Evolutionary conservation across 2,888 invertebrate genomes (phyloP).

Genomic region (Macaria notata): DNA sequence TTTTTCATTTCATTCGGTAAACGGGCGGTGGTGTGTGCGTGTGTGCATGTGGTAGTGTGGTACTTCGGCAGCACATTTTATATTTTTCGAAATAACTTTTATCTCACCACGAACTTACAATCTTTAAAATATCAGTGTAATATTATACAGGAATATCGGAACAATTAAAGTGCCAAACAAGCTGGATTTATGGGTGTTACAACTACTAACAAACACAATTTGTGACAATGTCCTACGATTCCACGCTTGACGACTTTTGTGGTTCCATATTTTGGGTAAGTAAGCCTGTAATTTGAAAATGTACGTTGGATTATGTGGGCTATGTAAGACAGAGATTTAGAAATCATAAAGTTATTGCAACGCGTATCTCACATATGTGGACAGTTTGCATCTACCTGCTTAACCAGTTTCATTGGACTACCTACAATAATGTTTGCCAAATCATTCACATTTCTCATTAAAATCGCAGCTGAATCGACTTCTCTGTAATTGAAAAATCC

Average conservation of each 20-base stretch:
- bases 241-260: slow-evolving; percentile 89
- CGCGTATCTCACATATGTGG: not conserved
- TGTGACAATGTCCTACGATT: slow-evolving; percentile 79
- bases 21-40: slow-evolving; percentile 20
- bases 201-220: slow-evolving; percentile 41
- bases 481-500: too few relatives aligned
- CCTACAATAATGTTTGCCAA: slow-evolving; percentile 1
- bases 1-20: slow-evolving; percentile 11
- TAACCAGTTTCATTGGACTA: slow-evolving; percentile 34
- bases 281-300: slow-evolving; percentile 36
- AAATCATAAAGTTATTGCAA: too few relatives aligned
- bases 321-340: too few relatives aligned
- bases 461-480: not conserved
- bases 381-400: slow-evolving; percentile 20
- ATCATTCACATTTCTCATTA: not conserved
- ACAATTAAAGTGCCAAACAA: slow-evolving; percentile 29
- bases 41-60: slow-evolving; percentile 22
- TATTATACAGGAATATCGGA: slow-evolving; percentile 5
- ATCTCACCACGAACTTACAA: slow-evolving; percentile 13
- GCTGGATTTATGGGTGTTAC: slow-evolving; percentile 45
- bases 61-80: slow-evolving; percentile 18
- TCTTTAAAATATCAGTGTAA: slow-evolving; percentile 17
- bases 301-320: not conserved
- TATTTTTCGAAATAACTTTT: slow-evolving; percentile 18
- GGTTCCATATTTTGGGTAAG: slow-evolving; percentile 92